Base-by-base conservation (phyloP, 2,888 invertebrate species). In the Flexamia atlantica region DNA sequence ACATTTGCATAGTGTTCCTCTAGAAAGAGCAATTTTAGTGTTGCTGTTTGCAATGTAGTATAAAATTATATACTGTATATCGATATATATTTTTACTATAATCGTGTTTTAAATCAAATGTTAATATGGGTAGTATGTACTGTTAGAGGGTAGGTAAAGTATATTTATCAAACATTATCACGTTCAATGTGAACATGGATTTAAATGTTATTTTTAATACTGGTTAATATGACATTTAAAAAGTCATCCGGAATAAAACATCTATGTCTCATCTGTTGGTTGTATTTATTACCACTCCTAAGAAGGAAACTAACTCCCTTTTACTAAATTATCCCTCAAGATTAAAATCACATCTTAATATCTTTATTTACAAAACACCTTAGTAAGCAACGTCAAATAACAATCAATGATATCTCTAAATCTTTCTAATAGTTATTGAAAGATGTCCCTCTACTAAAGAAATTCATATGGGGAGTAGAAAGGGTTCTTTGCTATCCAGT, bases 21-120 rank as follows among this genome's bases (percentile, higher is more conserved):
- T 64, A 64, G 64, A 64, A 57, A 64, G 53, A 64, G 64, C 64
- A 64, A 64, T 64, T 64, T 64, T 64, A 64, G 64, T 28, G 64
- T 64, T 64, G 64, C 64, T 64, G 28, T 64, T 64, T 64, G 64
- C 64, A 64, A 30, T 64, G 64, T 28, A 64, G 64, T 28, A 64
- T 30, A 64, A 64, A 53, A 53, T 46, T 46, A 46, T 46, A 46
- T 64, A 57, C 23, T 23, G 23, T 57, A 57, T 57, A 57, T 64
- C 30, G 28, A 64, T 64, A 25, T 64, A 64, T 64, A 64, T 64
- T 64, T 64, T 64, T 64, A 64, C 25, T 64, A 64, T 64, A 64
- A 10, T 64, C 17, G 64, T 64, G 14, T 28, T 64, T 64, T 64
- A 64, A 64, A 25, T 30, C 64, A 30, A 64, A 64, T 64, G 64